These are phyloP conservation scores for Onychomys arenicola DNA, from an alignment of 2,797 vertebrate genomes.

Conservation along the genomic window DNA sequence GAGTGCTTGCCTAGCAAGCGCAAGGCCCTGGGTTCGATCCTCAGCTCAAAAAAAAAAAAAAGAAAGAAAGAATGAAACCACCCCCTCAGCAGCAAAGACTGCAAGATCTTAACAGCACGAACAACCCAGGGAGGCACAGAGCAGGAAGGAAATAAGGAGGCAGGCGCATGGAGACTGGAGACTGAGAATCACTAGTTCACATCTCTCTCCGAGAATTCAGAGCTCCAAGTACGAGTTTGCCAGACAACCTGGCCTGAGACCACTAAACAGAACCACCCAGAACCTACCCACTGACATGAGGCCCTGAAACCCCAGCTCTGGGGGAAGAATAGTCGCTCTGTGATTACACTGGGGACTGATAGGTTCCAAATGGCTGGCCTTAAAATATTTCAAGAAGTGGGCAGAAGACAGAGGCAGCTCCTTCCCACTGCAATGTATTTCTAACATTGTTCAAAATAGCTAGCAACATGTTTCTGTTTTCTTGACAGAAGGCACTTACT, in stretches of 20 bases:
- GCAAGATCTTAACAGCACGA: constrained; percentile 71
- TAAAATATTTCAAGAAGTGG: constrained; percentile 84
- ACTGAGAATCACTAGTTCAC: constrained; percentile 69
- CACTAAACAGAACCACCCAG: constrained; percentile 42
- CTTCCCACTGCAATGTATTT: constrained; percentile 83
- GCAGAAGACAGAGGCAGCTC: constrained; percentile 83
- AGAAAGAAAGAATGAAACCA: no score
- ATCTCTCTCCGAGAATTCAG: constrained; percentile 43
- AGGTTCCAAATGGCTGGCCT: constrained; percentile 77
- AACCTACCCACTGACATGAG: constrained; percentile 12
- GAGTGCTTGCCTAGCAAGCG: no score
- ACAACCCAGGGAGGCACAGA: constrained; percentile 65
- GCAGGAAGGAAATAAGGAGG: constrained; percentile 76
- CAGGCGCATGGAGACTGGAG: constrained; percentile 64
- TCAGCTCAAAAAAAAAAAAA: no score
- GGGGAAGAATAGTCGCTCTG: constrained; percentile 14
- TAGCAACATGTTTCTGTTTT: constrained; percentile 84
- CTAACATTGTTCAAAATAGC: constrained; percentile 84
- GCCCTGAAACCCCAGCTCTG: constrained; percentile 44
- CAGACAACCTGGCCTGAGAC: constrained; percentile 58
- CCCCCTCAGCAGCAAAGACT: constrained; percentile 67
- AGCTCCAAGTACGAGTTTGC: neutral
- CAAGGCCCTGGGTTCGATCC: no score
- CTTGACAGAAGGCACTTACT: constrained; percentile 82
- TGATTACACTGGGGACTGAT: constrained; percentile 68